Base-by-base conservation (phyloP, 2,888 invertebrate species). In the Teleiodes luculella region DNA sequence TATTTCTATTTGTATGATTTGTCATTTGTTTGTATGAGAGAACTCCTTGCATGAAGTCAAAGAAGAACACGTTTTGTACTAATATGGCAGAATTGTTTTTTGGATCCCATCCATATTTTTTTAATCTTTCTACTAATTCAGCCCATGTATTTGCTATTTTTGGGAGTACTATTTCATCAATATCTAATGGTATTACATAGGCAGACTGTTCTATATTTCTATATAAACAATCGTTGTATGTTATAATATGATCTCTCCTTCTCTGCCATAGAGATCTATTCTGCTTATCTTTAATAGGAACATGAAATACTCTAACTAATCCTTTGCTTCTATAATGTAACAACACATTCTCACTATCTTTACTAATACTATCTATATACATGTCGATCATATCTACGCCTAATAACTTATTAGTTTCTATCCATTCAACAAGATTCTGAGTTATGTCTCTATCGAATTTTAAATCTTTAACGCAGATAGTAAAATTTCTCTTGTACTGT, bases 221-320 rank as follows among this genome's bases (percentile, higher is more conserved):
- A 75, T 95, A 95, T 56, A 95, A 90, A 71, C 95, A 95, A 74
- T 95, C 94, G 75, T 95, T 95, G 76, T 95, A 95, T 0, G 94
- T 92, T 58, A 95, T 90, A 31, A 95, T 82, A 72, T 95, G 95
- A 79, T 94, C 92, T 64, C 95, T 87, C 68, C 94, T 92, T 37
- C 86, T 71, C 72, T 94, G 94, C 91, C 94, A 95, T 33, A 90
- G 68, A 57, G 80, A 74, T 66, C 81, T 74, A 28, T 74, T 66
- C 36, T 68, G 64, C 56, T 78, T 83, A 78, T 78, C 58, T 53
- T 91, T 91, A 72, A 92, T 83, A 68, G 91, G 90, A 71, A 92
- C 84, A 62, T 85, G 77, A 54, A 88, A 88, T 60, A 91, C 71
- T 69, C 90, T 82, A 53, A 92, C 76, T 52, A 85, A 75, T 53